Evolutionary conservation across 2,113 vertebrate genomes (phyloP).

Genomic region (Rhinolophus sinicus): DNA sequence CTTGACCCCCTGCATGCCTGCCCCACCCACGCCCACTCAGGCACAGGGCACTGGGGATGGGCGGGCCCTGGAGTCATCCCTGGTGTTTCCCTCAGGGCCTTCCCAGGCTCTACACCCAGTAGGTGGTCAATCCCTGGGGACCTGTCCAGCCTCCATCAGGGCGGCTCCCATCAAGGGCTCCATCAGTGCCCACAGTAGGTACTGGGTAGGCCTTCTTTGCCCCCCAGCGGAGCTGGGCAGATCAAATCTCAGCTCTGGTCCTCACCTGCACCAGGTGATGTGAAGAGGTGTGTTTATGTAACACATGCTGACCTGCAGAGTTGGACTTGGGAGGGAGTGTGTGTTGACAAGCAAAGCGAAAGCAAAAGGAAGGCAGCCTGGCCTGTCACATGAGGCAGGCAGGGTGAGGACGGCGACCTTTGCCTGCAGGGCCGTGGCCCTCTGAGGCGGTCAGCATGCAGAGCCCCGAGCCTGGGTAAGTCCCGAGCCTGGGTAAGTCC

Average conservation of each 20-base stretch:
- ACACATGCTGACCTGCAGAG: accelerated
- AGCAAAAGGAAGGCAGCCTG: background rate
- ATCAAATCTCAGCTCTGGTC: background rate
- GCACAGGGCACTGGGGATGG: no score
- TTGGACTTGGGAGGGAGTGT: background rate
- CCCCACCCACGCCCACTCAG: no score
- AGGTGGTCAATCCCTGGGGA: background rate
- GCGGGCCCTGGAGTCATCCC: background rate
- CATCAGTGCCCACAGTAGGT: background rate
- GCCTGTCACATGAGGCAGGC: background rate
- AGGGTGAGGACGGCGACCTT: background rate
- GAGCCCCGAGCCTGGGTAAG: no score
- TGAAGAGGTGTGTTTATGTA: accelerated
- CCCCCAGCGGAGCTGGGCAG: no score
- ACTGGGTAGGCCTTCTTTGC: no score
- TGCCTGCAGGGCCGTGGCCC: no score
- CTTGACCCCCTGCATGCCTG: no score
- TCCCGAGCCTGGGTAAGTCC: background rate
- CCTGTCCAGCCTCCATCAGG: background rate
- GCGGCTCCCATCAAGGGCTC: background rate
- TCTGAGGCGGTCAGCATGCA: no score
- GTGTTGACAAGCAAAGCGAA: background rate
- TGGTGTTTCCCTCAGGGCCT: no score
- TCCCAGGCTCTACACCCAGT: background rate
- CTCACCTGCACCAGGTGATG: no score